phyloP scores from a whole-genome alignment of 92 coral and sea anemone species.

The Desmophyllum pertusum region DNA sequence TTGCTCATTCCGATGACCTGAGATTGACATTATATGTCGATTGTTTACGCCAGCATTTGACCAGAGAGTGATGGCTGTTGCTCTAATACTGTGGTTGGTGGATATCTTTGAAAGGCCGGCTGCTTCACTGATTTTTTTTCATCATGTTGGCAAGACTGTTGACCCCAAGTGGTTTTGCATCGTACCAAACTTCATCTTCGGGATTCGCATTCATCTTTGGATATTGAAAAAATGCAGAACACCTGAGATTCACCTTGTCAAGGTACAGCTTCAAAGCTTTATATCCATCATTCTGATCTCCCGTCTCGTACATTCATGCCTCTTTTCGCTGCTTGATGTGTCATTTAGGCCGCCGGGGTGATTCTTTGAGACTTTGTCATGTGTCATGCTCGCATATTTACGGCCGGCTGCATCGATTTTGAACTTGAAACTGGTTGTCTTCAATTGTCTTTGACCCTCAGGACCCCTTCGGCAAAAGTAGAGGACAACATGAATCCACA shows the following conservation, averaged over 20 bases:
- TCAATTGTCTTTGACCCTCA: constrained; percentile 38
- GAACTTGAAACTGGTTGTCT: constrained; percentile 31
- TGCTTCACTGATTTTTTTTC: not conserved
- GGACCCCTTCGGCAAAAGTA: constrained; percentile 40
- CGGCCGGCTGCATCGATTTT: constrained; percentile 24
- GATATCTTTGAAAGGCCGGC: not conserved
- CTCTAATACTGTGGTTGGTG: constrained; percentile 7
- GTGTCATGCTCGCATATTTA: constrained; percentile 45
- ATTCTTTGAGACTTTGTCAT: constrained; percentile 35
- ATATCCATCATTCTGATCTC: not conserved
- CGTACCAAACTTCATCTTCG: not conserved
- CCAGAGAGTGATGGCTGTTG: constrained; percentile 7
- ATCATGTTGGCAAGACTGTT: not conserved
- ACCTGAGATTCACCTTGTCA: not conserved
- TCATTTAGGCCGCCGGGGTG: constrained; percentile 25
- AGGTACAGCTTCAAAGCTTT: not conserved
- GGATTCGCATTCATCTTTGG: not conserved
- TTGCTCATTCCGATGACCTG: not conserved
- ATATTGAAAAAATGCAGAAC: not conserved
- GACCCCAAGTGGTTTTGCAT: not conserved
- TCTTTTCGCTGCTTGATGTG: constrained; percentile 5
- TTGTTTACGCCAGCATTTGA: not conserved
- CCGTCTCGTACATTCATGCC: not conserved
- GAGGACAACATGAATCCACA: constrained; percentile 24
- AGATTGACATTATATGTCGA: constrained; percentile 1